Evolutionary conservation across 2,797 vertebrate genomes (phyloP).

Genomic region (Acanthopagrus latus): DNA sequence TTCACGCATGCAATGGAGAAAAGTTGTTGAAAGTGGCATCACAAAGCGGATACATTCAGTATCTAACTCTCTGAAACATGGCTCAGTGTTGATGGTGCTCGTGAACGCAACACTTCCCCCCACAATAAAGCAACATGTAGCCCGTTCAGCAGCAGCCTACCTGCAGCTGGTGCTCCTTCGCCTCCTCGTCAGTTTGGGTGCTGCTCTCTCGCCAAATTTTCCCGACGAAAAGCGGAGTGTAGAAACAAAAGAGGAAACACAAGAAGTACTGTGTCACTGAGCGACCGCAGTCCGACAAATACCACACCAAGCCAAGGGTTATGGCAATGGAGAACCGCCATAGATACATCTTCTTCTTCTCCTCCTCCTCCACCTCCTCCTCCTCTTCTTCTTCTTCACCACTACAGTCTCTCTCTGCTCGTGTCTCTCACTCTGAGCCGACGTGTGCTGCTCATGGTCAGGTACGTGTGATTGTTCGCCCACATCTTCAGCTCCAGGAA

Average conservation of each 20-base stretch:
- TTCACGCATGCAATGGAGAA: neutral
- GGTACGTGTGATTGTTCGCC: neutral
- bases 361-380: neutral
- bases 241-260: conserved; percentile 66
- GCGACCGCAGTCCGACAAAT: conserved; percentile 75
- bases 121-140: neutral
- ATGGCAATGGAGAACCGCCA: conserved; percentile 71
- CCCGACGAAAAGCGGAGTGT: conserved; percentile 20
- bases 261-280: conserved; percentile 61
- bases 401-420: neutral
- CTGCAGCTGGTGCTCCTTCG: conserved; percentile 44
- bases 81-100: neutral
- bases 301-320: conserved; percentile 74
- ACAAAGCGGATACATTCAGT: neutral
- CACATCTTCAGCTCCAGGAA: conserved; percentile 30
- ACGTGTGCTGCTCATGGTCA: too few relatives aligned
- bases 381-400: conserved; percentile 11
- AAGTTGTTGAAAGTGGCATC: neutral
- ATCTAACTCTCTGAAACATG: neutral
- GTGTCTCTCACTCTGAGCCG: neutral
- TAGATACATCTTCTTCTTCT: conserved; percentile 70
- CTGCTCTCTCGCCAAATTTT: conserved; percentile 67
- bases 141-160: conserved; percentile 44
- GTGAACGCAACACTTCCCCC: neutral
- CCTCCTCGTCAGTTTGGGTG: conserved; percentile 80